Evolutionary conservation across 2,888 invertebrate species (phyloP).

Genomic region (Ornithoptera priamus): DNA sequence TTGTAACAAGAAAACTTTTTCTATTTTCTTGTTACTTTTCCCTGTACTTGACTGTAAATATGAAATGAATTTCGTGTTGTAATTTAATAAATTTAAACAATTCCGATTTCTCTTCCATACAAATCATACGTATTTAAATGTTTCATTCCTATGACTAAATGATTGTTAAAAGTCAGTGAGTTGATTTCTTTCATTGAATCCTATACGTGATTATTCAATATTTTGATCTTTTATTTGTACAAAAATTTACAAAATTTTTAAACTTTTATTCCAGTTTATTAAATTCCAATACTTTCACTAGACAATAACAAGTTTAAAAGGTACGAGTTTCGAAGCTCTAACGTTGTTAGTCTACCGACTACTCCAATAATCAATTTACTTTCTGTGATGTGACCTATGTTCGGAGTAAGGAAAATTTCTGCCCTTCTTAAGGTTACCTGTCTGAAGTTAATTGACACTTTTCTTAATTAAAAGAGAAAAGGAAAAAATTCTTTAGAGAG

Average conservation of each 20-base stretch:
- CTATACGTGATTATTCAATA: too few relatives aligned
- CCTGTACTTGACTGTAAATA: not conserved
- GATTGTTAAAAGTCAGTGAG: too few relatives aligned
- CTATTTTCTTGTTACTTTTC: conserved; percentile 5
- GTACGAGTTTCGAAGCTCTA: not conserved
- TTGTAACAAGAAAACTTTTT: conserved; percentile 9
- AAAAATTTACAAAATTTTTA: too few relatives aligned
- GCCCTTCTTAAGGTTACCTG: not conserved
- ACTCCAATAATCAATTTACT: conserved; percentile 14
- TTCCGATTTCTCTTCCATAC: too few relatives aligned
- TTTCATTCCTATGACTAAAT: too few relatives aligned
- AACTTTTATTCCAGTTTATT: not conserved
- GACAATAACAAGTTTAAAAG: not conserved
- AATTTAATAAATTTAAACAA: too few relatives aligned
- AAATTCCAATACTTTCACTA: not conserved
- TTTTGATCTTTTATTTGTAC: too few relatives aligned
- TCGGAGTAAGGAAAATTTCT: conserved; percentile 10
- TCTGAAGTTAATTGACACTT: conserved; percentile 1
- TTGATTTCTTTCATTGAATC: too few relatives aligned
- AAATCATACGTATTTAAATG: too few relatives aligned
- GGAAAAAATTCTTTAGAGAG: not conserved
- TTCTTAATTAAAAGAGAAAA: not conserved
- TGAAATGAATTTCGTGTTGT: too few relatives aligned
- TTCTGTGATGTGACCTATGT: conserved; percentile 1
- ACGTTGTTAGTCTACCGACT: not conserved